These are phyloP conservation scores for Pempheris klunzingeri DNA, from an alignment of 2,797 vertebrate genomes.

Conservation along the genomic window DNA sequence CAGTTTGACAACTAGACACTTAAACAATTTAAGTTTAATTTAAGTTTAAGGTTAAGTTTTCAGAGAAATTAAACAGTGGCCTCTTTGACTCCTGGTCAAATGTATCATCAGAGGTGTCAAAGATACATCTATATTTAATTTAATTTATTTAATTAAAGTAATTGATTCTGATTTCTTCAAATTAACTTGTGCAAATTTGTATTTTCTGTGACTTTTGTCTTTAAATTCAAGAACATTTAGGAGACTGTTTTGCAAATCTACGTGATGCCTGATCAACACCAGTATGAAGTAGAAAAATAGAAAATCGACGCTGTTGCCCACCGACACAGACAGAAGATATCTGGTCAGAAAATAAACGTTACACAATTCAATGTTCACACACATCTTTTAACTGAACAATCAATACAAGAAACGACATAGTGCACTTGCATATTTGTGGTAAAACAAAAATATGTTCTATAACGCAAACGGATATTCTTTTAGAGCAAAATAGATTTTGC, in stretches of 20 bases:
- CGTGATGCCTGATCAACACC: neutral
- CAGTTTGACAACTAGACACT: neutral
- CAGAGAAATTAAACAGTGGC: neutral
- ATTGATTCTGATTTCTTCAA: conserved; percentile 3
- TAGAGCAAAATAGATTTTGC: conserved; percentile 33
- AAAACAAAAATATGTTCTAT: neutral
- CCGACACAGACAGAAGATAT: neutral
- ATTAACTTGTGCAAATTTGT: neutral
- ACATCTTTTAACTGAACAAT: conserved; percentile 24
- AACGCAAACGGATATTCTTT: neutral
- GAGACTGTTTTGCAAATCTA: neutral
- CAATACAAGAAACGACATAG: conserved; percentile 11
- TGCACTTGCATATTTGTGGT: conserved; percentile 1
- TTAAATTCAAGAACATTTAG: neutral
- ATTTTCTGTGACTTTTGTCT: neutral
- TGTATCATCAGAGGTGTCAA: neutral
- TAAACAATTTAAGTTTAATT: too few species aligned
- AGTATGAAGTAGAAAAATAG: neutral
- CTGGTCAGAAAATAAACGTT: neutral
- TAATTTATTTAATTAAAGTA: too few species aligned
- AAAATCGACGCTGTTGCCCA: neutral
- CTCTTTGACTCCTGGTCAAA: neutral
- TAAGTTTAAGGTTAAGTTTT: too few species aligned
- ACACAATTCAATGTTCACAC: neutral
- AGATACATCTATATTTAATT: too few species aligned